These are phyloP conservation scores for Galerucella pusilla DNA, from an alignment of 2,888 invertebrate genomes.

Conservation along the genomic window DNA sequence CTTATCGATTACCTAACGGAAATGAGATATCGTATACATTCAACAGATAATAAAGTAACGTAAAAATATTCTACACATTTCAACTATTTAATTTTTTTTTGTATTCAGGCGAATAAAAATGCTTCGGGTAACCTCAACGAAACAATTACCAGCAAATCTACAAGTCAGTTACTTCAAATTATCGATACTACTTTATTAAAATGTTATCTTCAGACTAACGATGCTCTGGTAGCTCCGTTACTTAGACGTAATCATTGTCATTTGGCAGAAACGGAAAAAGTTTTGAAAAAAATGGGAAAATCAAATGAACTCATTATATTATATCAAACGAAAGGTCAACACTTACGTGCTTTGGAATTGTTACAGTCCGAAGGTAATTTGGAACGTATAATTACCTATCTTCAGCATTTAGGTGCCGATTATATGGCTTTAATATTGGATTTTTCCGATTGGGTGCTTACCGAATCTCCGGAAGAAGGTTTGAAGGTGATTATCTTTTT, in stretches of 20 bases:
- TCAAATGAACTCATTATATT: conserved; percentile 94
- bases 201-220: conserved; percentile 97
- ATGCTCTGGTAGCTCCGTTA: conserved; percentile 91
- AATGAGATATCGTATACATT: conserved; percentile 71
- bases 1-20: conserved; percentile 91
- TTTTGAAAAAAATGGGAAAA: conserved; percentile 87
- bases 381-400: conserved; percentile 87
- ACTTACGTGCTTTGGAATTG: conserved; percentile 90
- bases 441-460: conserved; percentile 93
- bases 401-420: conserved; percentile 87
- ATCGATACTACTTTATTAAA: conserved; percentile 97
- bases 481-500: conserved; percentile 67
- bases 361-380: conserved; percentile 84
- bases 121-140: conserved; percentile 63
- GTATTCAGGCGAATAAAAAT: conserved; percentile 54
- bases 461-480: conserved; percentile 88
- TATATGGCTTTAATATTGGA: conserved; percentile 84
- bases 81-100: conserved; percentile 1
- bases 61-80: no score
- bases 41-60: conserved; percentile 58
- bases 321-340: conserved; percentile 94
- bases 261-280: conserved; percentile 91
- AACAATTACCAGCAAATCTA: conserved; percentile 66
- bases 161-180: conserved; percentile 82
- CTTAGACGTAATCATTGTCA: conserved; percentile 93